Evolutionary conservation across 2,888 invertebrate species (phyloP), one percentile per base, ranked within the genome.

Genomic region (Odontothrips loti): DNA sequence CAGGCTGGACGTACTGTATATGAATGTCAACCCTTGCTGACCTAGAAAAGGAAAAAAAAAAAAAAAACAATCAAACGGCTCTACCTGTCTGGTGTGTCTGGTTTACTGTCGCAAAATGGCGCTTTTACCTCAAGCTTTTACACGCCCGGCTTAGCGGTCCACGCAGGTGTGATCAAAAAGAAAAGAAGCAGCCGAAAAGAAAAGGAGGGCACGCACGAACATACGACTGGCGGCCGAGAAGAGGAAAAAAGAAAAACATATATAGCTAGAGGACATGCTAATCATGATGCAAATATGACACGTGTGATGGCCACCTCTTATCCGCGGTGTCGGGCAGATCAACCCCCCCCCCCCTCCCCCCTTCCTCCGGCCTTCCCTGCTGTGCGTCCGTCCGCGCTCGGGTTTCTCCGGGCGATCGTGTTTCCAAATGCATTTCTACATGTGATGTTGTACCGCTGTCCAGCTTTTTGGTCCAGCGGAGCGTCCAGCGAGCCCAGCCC

Each of bases 261-360:
- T 6, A 23, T 23, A 75, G 58, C 68, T 75, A 27, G 68, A 75
- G 34, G 68, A 75, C 68, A 75, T 75, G 68, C 68, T 75, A 75
- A 75, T 75, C 68, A 27, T 9, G 68, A 75, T 75, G 68, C 68
- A 75, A 75, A 75, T 75, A 75, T 75, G 68, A 75, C 68, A 12
- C 23, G 68, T 27, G 68, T 27, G 68, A 23, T 10, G 68, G 27
- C 68, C 68, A 12, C 27, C 68, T 68, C 23, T n/a, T 68, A n/a
- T 23, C 68, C 68, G 20, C 20, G 20, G n/a, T 27, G 23, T 75
- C 68, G 11, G 68, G 9, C 23, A 11, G 23, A 11, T 11, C 27
- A 11, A 12, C 6, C 23, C n/a, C 68, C 23, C n/a, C 23, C 6
- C 68, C 8, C 68, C 15, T 1, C 51, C 51, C 51, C 15, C 48